Base-by-base conservation (phyloP, 2,797 vertebrate species). In the Xenentodon cancila region DNA sequence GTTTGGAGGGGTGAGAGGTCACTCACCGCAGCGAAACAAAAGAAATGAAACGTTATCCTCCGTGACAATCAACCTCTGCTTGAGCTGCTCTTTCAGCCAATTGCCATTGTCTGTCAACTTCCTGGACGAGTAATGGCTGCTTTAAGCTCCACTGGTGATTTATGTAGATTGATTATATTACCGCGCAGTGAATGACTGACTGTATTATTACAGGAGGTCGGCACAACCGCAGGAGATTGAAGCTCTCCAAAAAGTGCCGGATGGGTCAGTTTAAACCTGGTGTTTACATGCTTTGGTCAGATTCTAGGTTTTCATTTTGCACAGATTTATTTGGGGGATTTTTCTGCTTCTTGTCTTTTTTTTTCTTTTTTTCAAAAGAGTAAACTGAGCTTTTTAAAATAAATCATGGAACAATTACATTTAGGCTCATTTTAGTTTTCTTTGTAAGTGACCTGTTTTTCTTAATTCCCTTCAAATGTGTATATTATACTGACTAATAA, bases 101-200 rank as follows among this genome's bases (percentile, higher is more conserved):
- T 89, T 89, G 91, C 57, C 70, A 77, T 81, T 84, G 86, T 91
- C 89, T 82, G 81, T 91, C 89, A 91, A 82, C 78, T 75, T 74
- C 59, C 40, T 20, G 9, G 47, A 47, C 32, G 15, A 76, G 75
- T 82, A 77, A 89, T 73, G 71, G 72, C 45, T 19, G 64, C 67
- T 77, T 80, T 82, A 69, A 80, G 69, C 71, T 49, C 52, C 49
- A 5, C 59, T 27, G 43, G 54, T 72, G 84, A 79, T 85, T 83
- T 76, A 81, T 77, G 71, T 34, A 1, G 9, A 53, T 56, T 19
- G 59, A 58, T 47, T 50, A 7, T 56, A 48, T 61, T 49, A 62
- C 59, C 32, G 15, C 27, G 47, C 13, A 16, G 32, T 19, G 44
- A 47, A 57, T 25, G 58, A 58, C 30, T 40, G 15, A 30, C 25